Evolutionary conservation across 2,888 invertebrate species (phyloP).

Genomic region (Endotricha flammealis): DNA sequence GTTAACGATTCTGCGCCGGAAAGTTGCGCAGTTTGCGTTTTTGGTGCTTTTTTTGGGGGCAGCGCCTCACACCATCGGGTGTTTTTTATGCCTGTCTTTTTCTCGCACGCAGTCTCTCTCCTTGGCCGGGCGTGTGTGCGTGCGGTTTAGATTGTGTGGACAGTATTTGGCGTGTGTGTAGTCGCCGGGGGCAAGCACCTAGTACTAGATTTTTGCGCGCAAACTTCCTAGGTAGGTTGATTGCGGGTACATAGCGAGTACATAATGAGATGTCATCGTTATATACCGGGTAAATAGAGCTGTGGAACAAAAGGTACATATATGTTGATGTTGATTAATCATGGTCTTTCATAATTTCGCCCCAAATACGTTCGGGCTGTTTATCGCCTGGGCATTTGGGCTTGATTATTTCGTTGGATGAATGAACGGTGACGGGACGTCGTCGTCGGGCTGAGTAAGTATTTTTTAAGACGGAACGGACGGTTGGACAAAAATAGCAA

Average conservation of each 20-base stretch:
- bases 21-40: constrained; percentile 80
- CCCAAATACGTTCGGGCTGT: constrained; percentile 23
- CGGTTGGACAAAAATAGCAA: neutral
- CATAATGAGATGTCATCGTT: constrained; percentile 72
- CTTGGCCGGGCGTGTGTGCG: constrained; percentile 39
- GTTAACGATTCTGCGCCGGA: constrained; percentile 80
- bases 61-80: constrained; percentile 73
- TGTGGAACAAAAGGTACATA: constrained; percentile 60
- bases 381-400: constrained; percentile 5
- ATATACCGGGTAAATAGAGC: constrained; percentile 60
- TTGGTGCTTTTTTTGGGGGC: constrained; percentile 79
- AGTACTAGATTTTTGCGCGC: constrained; percentile 74
- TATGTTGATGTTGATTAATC: constrained; percentile 68
- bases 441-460: neutral
- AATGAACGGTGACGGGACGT: neutral
- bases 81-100: constrained; percentile 75
- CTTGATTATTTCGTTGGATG: constrained; percentile 1
- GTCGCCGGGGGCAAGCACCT: constrained; percentile 61
- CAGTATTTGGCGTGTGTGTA: constrained; percentile 25
- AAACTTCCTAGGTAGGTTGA: constrained; percentile 68
- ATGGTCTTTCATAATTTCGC: constrained; percentile 56
- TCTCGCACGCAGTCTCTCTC: constrained; percentile 66
- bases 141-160: constrained; percentile 27
- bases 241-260: constrained; percentile 51
- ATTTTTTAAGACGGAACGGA: neutral